phyloP scores from a whole-genome alignment of 2,113 vertebrate genomes.

The Tretioscincus oriximinensis region DNA sequence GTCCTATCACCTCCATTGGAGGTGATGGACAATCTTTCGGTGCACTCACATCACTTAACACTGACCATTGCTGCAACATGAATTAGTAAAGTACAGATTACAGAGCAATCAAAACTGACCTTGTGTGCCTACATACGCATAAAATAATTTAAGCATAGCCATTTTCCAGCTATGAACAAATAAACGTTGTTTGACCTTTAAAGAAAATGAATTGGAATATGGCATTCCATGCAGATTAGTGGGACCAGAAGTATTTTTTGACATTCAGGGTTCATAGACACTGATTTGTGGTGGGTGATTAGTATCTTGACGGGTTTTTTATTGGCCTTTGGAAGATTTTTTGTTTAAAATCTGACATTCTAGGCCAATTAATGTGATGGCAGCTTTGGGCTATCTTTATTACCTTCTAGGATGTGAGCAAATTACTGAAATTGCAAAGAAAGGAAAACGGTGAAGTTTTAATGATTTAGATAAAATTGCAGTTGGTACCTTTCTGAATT shows the following conservation, averaged over 20 bases:
- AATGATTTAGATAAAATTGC: neutral
- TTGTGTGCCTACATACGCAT: neutral
- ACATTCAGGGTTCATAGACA: neutral
- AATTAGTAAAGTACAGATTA: neutral
- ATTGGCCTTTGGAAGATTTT: constrained; percentile 8
- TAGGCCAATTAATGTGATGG: neutral
- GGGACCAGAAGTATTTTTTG: neutral
- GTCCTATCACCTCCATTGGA: too few relatives aligned
- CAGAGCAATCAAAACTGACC: neutral
- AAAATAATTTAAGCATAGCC: neutral
- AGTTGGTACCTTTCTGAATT: neutral
- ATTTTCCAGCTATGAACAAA: neutral
- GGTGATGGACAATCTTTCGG: too few relatives aligned
- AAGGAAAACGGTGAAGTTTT: neutral
- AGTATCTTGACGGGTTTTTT: neutral
- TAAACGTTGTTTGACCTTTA: neutral
- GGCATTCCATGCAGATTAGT: neutral
- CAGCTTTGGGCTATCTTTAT: neutral
- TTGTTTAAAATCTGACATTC: constrained; percentile 1
- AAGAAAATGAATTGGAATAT: constrained; percentile 16
- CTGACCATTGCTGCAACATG: too few relatives aligned
- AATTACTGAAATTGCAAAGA: constrained; percentile 4
- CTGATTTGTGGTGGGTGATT: neutral
- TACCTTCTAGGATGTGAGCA: neutral
- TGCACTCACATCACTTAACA: too few relatives aligned